Evolutionary conservation across 2,113 vertebrate species (phyloP).

Genomic region (Mustela lutreola): DNA sequence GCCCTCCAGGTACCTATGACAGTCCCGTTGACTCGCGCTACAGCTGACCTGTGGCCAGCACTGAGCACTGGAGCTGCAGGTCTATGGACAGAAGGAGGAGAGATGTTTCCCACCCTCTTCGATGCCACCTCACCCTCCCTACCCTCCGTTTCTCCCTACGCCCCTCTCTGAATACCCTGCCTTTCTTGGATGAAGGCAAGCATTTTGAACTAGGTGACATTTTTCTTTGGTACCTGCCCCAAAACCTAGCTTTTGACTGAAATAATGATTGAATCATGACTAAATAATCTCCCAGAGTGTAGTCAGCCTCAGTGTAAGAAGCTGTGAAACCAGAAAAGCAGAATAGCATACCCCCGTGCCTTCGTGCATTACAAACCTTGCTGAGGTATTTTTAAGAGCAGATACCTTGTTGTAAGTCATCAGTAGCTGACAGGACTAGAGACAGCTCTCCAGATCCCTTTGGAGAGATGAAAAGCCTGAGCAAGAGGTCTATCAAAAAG

Average conservation of each 20-base stretch:
- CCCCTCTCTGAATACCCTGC: neutral
- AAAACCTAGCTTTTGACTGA: conserved; percentile 22
- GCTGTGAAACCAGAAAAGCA: neutral
- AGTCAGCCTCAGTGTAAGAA: neutral
- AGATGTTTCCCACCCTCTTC: neutral
- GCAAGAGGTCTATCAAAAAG: neutral
- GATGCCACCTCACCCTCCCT: neutral
- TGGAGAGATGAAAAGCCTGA: neutral
- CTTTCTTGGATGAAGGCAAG: neutral
- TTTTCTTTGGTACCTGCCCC: neutral
- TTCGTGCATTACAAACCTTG: neutral
- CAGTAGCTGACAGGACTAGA: neutral
- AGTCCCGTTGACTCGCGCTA: neutral
- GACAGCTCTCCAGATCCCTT: neutral
- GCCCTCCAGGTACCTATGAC: neutral
- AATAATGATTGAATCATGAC: neutral
- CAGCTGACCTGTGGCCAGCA: neutral
- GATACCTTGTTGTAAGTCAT: neutral
- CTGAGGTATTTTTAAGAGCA: neutral
- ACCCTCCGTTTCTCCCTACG: neutral
- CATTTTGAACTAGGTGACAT: neutral
- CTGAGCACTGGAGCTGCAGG: neutral
- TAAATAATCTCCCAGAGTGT: neutral
- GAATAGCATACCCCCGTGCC: neutral
- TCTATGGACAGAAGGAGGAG: neutral